phyloP scores from a whole-genome alignment of 2,113 vertebrate species.

The Coreoperca whiteheadi region DNA sequence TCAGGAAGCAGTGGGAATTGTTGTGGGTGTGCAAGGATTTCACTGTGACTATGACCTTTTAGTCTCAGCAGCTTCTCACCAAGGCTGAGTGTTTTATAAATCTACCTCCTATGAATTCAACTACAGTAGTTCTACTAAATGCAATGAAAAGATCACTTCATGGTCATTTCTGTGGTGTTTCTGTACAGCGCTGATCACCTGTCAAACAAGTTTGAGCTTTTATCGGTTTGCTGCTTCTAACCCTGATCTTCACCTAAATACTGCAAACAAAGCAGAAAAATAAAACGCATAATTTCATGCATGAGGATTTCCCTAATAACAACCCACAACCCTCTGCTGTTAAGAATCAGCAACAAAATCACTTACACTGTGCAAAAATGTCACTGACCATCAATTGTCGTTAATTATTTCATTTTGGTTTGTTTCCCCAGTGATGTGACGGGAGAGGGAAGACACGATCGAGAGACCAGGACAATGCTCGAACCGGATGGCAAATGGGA shows the following conservation, averaged over 20 bases:
- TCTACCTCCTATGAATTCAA: conserved; percentile 36
- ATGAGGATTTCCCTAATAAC: background rate
- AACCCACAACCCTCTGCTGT: background rate
- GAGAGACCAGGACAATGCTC: conserved; percentile 24
- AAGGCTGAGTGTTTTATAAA: conserved; percentile 53
- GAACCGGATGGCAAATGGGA: conserved; percentile 48
- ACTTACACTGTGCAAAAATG: background rate
- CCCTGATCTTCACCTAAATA: background rate
- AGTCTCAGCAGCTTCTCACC: conserved; percentile 54
- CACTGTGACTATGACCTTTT: conserved; percentile 55
- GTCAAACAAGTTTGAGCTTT: conserved; percentile 7
- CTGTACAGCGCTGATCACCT: background rate
- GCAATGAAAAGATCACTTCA: background rate
- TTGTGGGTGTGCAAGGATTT: conserved; percentile 61
- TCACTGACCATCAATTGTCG: background rate
- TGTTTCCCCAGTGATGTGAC: conserved; percentile 47
- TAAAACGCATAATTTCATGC: no score
- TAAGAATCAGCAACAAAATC: background rate
- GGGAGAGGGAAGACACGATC: conserved; percentile 10
- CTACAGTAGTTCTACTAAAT: conserved; percentile 1
- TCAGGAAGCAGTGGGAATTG: conserved; percentile 51
- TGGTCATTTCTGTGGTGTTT: background rate
- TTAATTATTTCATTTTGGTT: background rate
- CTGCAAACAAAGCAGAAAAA: conserved; percentile 15
- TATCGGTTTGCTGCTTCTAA: background rate